These are phyloP conservation scores for Arizona elegans DNA, from an alignment of 2,113 vertebrate species.

Conservation along the genomic window DNA sequence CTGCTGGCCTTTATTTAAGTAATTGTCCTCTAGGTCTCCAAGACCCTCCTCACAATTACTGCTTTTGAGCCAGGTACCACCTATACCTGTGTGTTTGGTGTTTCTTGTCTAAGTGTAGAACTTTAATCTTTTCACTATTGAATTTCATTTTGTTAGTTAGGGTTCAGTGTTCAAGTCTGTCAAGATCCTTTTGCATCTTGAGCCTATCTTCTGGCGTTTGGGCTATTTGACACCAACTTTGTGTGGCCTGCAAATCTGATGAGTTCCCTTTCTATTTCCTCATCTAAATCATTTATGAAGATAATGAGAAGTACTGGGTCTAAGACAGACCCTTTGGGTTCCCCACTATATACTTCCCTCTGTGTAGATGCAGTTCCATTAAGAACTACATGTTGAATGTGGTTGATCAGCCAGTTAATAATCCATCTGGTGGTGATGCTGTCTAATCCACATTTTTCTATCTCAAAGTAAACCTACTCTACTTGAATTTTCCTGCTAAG, in stretches of 20 bases:
- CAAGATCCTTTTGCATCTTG: not conserved
- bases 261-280: not conserved
- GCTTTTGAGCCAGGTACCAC: not conserved
- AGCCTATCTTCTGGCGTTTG: not conserved
- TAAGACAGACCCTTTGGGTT: not conserved
- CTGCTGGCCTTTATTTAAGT: not conserved
- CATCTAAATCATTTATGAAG: not conserved
- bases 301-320: not conserved
- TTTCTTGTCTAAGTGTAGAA: not conserved
- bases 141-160: not conserved
- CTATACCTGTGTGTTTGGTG: not conserved
- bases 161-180: not conserved
- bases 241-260: not conserved
- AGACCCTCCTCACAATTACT: not conserved
- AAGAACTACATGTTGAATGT: not conserved
- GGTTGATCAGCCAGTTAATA: not conserved
- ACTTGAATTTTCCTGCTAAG: not conserved
- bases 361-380: not conserved
- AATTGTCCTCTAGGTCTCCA: not conserved
- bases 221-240: not conserved
- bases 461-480: not conserved
- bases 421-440: not conserved
- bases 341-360: not conserved
- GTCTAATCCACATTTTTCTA: not conserved
- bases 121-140: not conserved